Evolutionary conservation across 2,888 invertebrate species (phyloP).

Genomic region (Rhagonycha fulva): DNA sequence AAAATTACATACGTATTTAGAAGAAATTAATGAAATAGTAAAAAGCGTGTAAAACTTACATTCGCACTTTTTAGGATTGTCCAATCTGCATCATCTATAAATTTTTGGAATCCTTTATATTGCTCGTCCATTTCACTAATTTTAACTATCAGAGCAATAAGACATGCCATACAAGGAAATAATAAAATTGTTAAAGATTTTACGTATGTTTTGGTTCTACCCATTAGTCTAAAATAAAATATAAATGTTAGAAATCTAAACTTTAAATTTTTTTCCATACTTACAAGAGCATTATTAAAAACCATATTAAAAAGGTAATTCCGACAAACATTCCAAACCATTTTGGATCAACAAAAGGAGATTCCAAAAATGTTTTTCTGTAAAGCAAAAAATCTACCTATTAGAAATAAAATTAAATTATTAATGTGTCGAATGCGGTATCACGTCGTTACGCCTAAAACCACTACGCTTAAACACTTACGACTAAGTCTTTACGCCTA

Average conservation of each 20-base stretch:
- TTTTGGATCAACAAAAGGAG: conserved; percentile 64
- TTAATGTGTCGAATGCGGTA: background rate
- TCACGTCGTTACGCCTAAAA: no score
- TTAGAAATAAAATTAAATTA: background rate
- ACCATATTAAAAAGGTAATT: conserved; percentile 67
- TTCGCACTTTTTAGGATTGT: conserved; percentile 43
- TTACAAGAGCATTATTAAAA: conserved; percentile 67
- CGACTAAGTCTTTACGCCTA: no score
- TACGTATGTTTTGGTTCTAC: conserved; percentile 50
- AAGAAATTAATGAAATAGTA: background rate
- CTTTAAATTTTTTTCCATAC: conserved; percentile 44
- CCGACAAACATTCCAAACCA: conserved; percentile 68
- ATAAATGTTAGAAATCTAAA: conserved; percentile 20
- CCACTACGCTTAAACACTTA: no score
- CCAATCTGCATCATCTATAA: conserved; percentile 47
- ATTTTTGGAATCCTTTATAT: conserved; percentile 40
- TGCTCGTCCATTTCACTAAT: conserved; percentile 43
- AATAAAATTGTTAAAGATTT: conserved; percentile 47
- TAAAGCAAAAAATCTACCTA: conserved; percentile 21
- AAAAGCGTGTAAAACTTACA: conserved; percentile 38
- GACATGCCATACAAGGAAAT: conserved; percentile 46
- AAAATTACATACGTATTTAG: conserved; percentile 25
- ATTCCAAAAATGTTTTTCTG: conserved; percentile 59
- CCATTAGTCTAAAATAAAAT: conserved; percentile 42
- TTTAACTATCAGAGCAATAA: conserved; percentile 49